Evolutionary conservation across 2,797 vertebrate genomes (phyloP), one percentile per base, ranked within the genome.

Genomic region (Malacoctenus gilli): DNA sequence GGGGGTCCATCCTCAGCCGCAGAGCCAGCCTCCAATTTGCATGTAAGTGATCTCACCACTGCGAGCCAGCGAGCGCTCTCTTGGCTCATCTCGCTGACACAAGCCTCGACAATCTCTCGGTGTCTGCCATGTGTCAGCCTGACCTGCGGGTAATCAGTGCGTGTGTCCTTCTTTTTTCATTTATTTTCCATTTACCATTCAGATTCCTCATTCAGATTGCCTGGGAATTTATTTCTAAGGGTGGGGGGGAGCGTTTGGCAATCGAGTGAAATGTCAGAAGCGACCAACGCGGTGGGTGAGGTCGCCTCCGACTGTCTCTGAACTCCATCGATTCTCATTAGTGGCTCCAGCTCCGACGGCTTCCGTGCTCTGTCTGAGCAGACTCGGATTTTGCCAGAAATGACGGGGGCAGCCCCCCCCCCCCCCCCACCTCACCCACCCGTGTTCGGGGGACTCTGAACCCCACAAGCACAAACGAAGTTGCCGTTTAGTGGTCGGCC

Each of bases 11-110:
- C 69, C 85, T 93, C 68, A 94, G 94, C 87, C 84, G 84, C 78
- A 92, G 84, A 88, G 92, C 91, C 40, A 92, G 85, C 55, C 85
- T 95, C 20, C 92, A 93, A 47, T 95, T 95, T 88, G 93, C 94
- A 79, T 95, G 94, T 95, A 88, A 94, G 94, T 92, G 63, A 63
- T 72, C 58, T 53, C 23, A 10, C 56, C 25, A 51, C 37, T 64
- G 25, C 38, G 57, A 51, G 55, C 60, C 37, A 61, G 25, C 38
- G 57, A 51, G 55, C 60, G 50, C 10, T 0, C 53, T 67, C 16
- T 49, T 66, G 50, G 39, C 57, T 7, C 2, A 1, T n/a, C 11
- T 9, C 54, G 56, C 32, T 46, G 37, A 72, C 32, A 59, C 42
- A 41, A n/a, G 18, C 31, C 58, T 23, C 54, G 69, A 52, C 47